Conservation (phyloP, 2,888 invertebrate species). For the Acanthosepion pharaonis region DNA sequence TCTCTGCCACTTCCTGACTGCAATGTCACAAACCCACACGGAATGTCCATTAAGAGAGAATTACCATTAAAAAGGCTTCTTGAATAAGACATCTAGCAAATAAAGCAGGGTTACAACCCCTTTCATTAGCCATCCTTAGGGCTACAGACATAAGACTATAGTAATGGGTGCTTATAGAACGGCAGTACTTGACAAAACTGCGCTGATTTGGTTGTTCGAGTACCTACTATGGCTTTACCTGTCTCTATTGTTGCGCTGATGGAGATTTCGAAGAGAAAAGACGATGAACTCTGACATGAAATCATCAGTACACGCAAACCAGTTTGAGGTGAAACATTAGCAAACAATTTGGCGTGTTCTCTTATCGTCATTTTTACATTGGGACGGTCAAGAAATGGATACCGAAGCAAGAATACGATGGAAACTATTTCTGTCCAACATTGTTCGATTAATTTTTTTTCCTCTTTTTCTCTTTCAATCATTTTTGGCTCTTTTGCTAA, state of each 20-base stretch:
- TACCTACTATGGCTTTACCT: slow-evolving; percentile 1
- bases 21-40: slow-evolving; percentile 21
- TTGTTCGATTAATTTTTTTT: neutral
- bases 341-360: neutral
- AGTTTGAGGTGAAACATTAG: neutral
- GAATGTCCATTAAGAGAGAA: slow-evolving; percentile 33
- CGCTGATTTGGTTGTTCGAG: neutral
- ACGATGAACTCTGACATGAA: neutral
- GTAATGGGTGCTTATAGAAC: neutral
- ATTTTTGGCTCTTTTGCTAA: too few relatives aligned
- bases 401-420: neutral
- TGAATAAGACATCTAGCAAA: slow-evolving; percentile 33
- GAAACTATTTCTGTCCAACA: neutral
- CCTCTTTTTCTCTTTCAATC: too few relatives aligned
- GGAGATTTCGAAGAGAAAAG: neutral
- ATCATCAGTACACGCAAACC: slow-evolving; percentile 33
- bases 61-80: slow-evolving; percentile 33
- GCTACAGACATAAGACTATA: slow-evolving; percentile 21
- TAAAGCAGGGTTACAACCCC: slow-evolving; percentile 33
- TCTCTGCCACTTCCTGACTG: slow-evolving; percentile 5
- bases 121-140: slow-evolving; percentile 22
- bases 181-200: neutral
- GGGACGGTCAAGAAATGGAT: neutral
- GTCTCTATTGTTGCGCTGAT: neutral
- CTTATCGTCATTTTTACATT: neutral